Evolutionary conservation across 2,797 vertebrate species (phyloP).

Genomic region (Crotalus adamanteus): DNA sequence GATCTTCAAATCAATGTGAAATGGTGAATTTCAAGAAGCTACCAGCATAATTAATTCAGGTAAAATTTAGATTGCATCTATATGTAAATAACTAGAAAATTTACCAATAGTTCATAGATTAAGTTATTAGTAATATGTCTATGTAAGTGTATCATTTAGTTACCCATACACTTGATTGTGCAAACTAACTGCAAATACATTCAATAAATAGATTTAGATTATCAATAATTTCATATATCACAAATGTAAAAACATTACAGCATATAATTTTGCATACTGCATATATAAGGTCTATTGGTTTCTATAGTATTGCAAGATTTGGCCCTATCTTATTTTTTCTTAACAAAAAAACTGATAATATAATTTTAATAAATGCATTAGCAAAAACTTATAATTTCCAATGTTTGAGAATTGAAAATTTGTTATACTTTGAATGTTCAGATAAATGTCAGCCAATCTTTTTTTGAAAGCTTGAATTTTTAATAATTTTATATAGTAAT

Average conservation of each 20-base stretch:
- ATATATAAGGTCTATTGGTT: not conserved
- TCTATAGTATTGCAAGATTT: constrained; percentile 1
- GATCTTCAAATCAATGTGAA: not conserved
- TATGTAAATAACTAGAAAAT: not conserved
- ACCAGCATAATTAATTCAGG: not conserved
- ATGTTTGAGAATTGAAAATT: not conserved
- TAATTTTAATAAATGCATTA: not conserved
- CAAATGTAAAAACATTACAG: not conserved
- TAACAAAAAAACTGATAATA: not conserved
- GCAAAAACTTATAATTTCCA: not conserved
- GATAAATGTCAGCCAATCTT: not conserved
- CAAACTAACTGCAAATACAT: constrained; percentile 33
- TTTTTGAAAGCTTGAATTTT: not conserved
- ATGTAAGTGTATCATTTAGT: fast-evolving
- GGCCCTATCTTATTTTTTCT: not conserved
- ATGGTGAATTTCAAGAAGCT: not conserved
- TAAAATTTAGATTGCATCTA: not conserved
- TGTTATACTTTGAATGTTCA: not conserved
- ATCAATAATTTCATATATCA: not conserved
- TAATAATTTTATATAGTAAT: not conserved
- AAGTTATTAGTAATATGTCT: fast-evolving
- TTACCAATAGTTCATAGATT: not conserved
- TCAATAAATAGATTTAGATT: not conserved
- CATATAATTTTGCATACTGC: constrained; percentile 5
- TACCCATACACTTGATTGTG: constrained; percentile 1